phyloP scores from a whole-genome alignment of 1,140 invertebrate species.

The Paralvinella palmiformis region DNA sequence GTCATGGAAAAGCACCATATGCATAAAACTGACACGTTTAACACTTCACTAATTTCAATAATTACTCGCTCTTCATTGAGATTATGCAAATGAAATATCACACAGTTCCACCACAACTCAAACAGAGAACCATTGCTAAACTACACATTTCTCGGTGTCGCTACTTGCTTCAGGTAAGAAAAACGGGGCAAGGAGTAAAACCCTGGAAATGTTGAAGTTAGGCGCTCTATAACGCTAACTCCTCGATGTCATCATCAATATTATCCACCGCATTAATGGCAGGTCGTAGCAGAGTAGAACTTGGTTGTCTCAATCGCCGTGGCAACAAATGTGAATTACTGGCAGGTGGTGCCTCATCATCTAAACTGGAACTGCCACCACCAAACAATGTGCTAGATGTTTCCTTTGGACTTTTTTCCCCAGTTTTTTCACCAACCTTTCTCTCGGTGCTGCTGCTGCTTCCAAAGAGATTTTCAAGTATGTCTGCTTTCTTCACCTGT shows the following conservation, averaged over 20 bases:
- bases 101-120: no score
- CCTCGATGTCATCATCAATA: constrained; percentile 13
- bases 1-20: no score
- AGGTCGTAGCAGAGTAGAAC: neutral
- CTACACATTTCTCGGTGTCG: no score
- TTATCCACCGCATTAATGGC: constrained; percentile 8
- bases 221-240: constrained; percentile 4
- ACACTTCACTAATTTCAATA: no score
- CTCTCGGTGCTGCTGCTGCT: neutral
- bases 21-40: no score
- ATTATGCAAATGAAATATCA: no score
- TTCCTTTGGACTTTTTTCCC: neutral
- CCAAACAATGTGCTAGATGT: neutral
- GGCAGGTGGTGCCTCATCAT: neutral
- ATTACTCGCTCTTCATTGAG: no score
- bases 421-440: no score
- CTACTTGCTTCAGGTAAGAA: no score
- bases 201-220: no score
- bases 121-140: no score
- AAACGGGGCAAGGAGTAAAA: no score
- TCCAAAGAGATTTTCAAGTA: constrained; percentile 12
- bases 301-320: neutral
- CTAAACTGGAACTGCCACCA: neutral
- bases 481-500: constrained; percentile 4
- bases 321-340: neutral